phyloP scores from a whole-genome alignment of 2,888 invertebrate species.

The Strigamia transsilvanica region DNA sequence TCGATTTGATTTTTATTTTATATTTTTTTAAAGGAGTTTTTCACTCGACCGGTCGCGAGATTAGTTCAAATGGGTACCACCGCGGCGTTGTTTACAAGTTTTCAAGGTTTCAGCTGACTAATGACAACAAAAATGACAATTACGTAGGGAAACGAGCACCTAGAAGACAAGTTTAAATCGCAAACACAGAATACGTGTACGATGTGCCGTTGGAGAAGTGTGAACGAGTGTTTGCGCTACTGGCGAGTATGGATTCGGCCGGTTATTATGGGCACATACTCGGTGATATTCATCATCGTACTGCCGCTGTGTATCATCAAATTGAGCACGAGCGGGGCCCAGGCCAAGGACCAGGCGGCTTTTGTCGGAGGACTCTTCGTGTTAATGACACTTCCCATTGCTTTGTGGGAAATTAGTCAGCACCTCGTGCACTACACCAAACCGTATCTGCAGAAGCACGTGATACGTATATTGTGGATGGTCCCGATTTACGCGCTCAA shows the following conservation, averaged over 20 bases:
- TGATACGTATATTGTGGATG: slow-evolving; percentile 96
- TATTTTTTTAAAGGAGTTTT: too few species aligned
- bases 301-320: slow-evolving; percentile 84
- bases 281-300: slow-evolving; percentile 80
- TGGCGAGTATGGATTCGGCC: slow-evolving; percentile 94
- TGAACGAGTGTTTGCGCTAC: slow-evolving; percentile 55
- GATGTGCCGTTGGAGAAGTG: slow-evolving; percentile 21
- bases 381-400: slow-evolving; percentile 86
- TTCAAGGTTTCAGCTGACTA: too few species aligned
- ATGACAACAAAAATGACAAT: too few species aligned
- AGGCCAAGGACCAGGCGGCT: slow-evolving; percentile 78
- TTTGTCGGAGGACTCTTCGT: slow-evolving; percentile 92
- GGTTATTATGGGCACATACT: slow-evolving; percentile 79
- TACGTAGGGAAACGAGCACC: not conserved
- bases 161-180: too few species aligned
- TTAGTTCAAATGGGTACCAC: too few species aligned
- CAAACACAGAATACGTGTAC: not conserved
- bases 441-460: slow-evolving; percentile 90
- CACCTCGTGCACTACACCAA: slow-evolving; percentile 93
- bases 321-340: slow-evolving; percentile 80
- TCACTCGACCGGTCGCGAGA: too few species aligned
- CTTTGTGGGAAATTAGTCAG: slow-evolving; percentile 93
- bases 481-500: slow-evolving; percentile 95
- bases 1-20: too few species aligned
- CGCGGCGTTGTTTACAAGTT: too few species aligned